These are phyloP conservation scores for Pammene aurita DNA, from an alignment of 2,888 invertebrate genomes.

Conservation along the genomic window DNA sequence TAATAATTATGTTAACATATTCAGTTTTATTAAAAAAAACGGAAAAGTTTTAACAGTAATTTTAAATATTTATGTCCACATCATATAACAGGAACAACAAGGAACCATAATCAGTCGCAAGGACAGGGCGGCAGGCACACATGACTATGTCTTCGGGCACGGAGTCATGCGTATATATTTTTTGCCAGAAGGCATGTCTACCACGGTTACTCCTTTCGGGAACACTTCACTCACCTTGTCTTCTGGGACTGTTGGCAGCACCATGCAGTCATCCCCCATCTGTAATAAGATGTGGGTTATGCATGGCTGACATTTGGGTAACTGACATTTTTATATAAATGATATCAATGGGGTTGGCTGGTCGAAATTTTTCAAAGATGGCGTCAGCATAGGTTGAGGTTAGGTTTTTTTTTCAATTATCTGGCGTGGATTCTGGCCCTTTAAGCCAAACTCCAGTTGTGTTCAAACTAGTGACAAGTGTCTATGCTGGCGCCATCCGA, in stretches of 20 bases:
- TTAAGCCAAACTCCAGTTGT: too few relatives aligned
- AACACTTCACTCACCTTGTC: conserved; percentile 88
- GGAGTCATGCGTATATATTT: conserved; percentile 90
- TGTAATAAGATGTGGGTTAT: conserved; percentile 66
- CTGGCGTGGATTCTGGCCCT: too few relatives aligned
- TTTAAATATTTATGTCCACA: conserved; percentile 3
- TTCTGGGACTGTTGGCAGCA: conserved; percentile 90
- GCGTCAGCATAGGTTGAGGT: too few relatives aligned
- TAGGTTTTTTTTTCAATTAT: too few relatives aligned
- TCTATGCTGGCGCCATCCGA: too few relatives aligned
- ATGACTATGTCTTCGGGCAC: conserved; percentile 69
- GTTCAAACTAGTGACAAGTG: too few relatives aligned
- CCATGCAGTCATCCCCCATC: conserved; percentile 94
- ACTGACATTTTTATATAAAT: not conserved
- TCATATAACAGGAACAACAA: not conserved
- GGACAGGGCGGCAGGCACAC: not conserved
- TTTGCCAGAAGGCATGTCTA: conserved; percentile 93
- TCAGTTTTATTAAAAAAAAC: conserved; percentile 9
- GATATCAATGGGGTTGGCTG: too few relatives aligned
- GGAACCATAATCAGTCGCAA: not conserved
- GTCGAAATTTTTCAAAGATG: too few relatives aligned
- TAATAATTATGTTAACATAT: not conserved
- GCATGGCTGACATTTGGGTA: not conserved
- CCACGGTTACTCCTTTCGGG: conserved; percentile 86
- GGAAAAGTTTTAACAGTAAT: not conserved